A percentile compares a stretch with the other conserved stretches of the same genome.
phyloP scores from a whole-genome alignment of 2,113 vertebrate species.

The Cettia cetti region DNA sequence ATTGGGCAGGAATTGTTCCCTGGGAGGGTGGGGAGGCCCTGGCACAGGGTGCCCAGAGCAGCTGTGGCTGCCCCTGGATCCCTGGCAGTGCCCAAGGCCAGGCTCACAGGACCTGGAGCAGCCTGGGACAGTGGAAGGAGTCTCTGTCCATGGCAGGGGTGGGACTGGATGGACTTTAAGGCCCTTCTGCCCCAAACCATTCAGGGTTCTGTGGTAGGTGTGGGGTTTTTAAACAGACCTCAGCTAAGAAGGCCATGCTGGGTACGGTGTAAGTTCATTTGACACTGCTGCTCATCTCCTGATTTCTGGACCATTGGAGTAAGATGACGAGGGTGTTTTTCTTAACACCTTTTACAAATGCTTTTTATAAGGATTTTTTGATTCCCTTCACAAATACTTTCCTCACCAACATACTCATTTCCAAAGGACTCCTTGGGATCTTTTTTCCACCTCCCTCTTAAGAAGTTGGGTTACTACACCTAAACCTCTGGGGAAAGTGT shows the following conservation, averaged over 20 bases:
- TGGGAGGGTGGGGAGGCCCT: neutral
- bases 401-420: fast-evolving
- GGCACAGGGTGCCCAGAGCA: neutral
- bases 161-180: fast-evolving
- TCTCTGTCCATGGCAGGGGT: neutral
- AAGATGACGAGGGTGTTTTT: neutral
- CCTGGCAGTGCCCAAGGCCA: neutral
- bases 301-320: neutral
- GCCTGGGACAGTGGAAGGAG: fast-evolving
- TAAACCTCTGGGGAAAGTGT: neutral
- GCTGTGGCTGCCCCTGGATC: neutral
- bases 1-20: neutral
- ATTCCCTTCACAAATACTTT: neutral
- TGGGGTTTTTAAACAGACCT: neutral
- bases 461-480: neutral
- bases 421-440: neutral
- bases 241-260: fast-evolving
- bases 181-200: neutral
- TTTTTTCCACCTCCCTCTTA: neutral
- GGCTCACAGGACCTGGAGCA: fast-evolving
- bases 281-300: neutral
- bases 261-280: neutral
- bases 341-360: neutral
- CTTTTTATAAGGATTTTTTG: neutral
- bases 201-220: neutral